Evolutionary conservation across 2,888 invertebrate species (phyloP).

Genomic region (Reticulitermes lucifugus): DNA sequence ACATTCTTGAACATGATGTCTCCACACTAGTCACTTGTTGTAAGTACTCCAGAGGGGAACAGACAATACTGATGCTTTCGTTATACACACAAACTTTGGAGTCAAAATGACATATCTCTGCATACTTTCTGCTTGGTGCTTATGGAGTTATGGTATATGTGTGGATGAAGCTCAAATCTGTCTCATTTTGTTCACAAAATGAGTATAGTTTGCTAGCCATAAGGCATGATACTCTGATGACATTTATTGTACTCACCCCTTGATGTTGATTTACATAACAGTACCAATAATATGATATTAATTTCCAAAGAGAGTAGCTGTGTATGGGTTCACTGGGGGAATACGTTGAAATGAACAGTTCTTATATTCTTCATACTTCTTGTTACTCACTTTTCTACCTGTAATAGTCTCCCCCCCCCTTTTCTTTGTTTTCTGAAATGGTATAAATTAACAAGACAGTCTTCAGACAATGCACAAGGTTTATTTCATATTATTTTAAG

Average conservation of each 20-base stretch:
- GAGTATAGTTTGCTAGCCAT: slow-evolving; percentile 21
- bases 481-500: too few relatives aligned
- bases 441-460: too few relatives aligned
- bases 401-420: too few relatives aligned
- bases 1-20: too few relatives aligned
- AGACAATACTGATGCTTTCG: background rate
- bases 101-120: background rate
- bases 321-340: background rate
- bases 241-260: slow-evolving; percentile 1
- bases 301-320: background rate
- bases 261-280: background rate
- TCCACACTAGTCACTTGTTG: background rate
- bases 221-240: background rate
- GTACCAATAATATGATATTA: background rate
- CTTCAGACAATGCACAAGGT: too few relatives aligned
- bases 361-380: too few relatives aligned
- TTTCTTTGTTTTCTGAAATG: too few relatives aligned
- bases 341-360: background rate
- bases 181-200: background rate
- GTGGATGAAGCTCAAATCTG: background rate
- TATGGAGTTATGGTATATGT: background rate
- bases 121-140: background rate
- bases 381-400: too few relatives aligned
- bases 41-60: slow-evolving; percentile 3
- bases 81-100: background rate